phyloP scores from a whole-genome alignment of 1,140 invertebrate genomes.

The Eufriesea mexicana region DNA sequence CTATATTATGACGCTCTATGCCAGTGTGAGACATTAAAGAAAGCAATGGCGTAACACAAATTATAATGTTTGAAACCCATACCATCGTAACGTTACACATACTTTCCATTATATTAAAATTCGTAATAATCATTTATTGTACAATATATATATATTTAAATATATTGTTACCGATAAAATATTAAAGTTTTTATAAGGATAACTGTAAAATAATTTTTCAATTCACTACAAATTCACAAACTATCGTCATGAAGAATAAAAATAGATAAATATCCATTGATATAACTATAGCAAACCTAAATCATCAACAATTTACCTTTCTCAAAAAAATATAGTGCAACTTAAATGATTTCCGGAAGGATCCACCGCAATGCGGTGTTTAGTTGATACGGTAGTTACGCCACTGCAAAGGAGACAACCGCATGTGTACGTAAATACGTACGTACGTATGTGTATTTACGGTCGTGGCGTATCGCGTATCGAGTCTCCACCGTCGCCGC shows the following conservation, averaged over 20 bases:
- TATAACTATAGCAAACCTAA: not conserved
- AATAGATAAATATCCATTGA: not conserved
- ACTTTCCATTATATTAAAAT: not conserved
- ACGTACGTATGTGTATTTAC: constrained; percentile 57
- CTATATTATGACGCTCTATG: constrained; percentile 39
- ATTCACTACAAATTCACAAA: not conserved
- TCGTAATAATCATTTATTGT: not conserved
- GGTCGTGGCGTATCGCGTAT: constrained; percentile 71
- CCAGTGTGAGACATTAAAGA: constrained; percentile 44
- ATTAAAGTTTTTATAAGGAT: not conserved
- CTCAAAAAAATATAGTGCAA: constrained; percentile 25
- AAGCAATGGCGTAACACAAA: constrained; percentile 48
- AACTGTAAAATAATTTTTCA: not conserved
- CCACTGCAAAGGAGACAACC: constrained; percentile 41
- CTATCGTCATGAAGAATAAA: not conserved
- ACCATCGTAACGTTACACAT: not conserved
- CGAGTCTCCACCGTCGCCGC: constrained; percentile 74
- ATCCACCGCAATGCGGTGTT: constrained; percentile 63
- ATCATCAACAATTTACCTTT: constrained; percentile 23
- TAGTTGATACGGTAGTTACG: constrained; percentile 55
- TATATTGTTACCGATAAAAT: not conserved
- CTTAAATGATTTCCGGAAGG: constrained; percentile 36
- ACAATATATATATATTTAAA: not conserved
- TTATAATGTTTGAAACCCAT: not conserved
- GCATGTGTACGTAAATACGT: constrained; percentile 51